Evolutionary conservation across 23 tunicate genomes (phyloP), one percentile per base, ranked within the genome.

Genomic region (Trididemnum nubilum): DNA sequence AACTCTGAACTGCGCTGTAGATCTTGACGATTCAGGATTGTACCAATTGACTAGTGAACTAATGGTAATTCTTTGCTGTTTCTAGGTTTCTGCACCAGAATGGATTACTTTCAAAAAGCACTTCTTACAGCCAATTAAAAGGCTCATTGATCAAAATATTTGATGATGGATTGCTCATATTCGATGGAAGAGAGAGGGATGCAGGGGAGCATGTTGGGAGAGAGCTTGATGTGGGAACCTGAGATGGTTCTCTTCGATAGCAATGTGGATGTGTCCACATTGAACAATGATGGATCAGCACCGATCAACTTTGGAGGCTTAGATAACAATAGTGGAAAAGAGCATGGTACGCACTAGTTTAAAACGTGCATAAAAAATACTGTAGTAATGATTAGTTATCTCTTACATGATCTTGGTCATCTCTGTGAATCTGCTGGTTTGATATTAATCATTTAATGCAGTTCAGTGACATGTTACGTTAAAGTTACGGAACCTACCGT

Each of bases 201-300:
- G 59, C 82, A 84, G 73, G 82, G 77, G 64, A 81, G 29, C 77
- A 73, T 73, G 85, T 51, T 72, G 85, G 91, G 36, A 82, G 91
- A 39, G 39, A 38, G 32, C 31, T 36, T 72, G 76, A 18, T 72
- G 36, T 52, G 90, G 90, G 79, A 58, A 77, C 81, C 23, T 77
- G 81, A 77, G 1, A 7, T 33, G 67, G 36, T 22, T 22, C 67
- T 54, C 2, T 52, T 77, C 36, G 39, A 30, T 32, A 37, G 31
- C 3, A 54, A 77, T 18, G 81, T 52, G 38, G 67, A 54, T 31
- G 3, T 51, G 37, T 15, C 66, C 31, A n/a, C 79, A 9, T 40
- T 28, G 3, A 2, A 3, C 9, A 39, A 21, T 39, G 60, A 22
- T n/a, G 44, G n/a, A 5, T 33, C 75, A 34, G 75, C 75, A 37